Evolutionary conservation across 23 tunicate genomes (phyloP).

Genomic region (Pegea sp.): DNA sequence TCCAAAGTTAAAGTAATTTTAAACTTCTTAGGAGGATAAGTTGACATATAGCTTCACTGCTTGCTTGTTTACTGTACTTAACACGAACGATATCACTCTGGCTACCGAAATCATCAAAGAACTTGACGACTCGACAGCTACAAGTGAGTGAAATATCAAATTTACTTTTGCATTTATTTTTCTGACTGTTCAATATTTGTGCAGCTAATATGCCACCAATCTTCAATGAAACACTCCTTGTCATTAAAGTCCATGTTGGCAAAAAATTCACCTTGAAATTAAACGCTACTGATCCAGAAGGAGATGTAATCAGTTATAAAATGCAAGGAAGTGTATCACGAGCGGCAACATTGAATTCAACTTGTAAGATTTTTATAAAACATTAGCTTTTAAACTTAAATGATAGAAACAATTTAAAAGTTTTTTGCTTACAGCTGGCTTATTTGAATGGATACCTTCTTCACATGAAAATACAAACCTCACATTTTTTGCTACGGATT

Average conservation of each 20-base stretch:
- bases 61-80: background rate
- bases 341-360: constrained; percentile 8
- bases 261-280: constrained; percentile 13
- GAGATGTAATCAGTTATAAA: constrained; percentile 6
- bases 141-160: too few species aligned
- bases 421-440: constrained; percentile 34
- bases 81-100: background rate
- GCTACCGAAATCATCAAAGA: background rate
- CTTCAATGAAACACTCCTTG: background rate
- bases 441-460: constrained; percentile 54
- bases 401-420: too few species aligned
- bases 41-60: background rate
- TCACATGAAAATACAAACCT: constrained; percentile 3
- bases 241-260: constrained; percentile 11
- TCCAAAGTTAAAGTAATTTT: background rate
- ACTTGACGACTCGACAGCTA: background rate
- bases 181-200: constrained; percentile 8
- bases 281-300: constrained; percentile 19
- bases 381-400: too few species aligned
- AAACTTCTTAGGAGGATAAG: background rate
- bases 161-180: too few species aligned
- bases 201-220: constrained; percentile 22
- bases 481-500: constrained; percentile 17
- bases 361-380: constrained; percentile 36
- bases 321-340: constrained; percentile 8